Evolutionary conservation across 2,113 vertebrate species (phyloP).

Genomic region (Shinisaurus crocodilurus): DNA sequence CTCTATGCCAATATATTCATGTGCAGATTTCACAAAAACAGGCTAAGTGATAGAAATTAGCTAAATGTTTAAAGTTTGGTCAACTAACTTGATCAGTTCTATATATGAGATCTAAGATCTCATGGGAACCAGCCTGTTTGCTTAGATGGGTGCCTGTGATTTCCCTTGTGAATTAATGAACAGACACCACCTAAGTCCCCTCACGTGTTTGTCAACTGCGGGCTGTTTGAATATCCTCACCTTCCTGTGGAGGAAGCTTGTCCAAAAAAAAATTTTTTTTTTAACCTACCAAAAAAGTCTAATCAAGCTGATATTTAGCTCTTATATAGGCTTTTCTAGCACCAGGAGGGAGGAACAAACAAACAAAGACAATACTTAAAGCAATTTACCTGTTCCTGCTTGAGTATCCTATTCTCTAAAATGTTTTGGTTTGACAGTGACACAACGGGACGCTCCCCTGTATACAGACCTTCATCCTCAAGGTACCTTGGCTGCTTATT

Average conservation of each 20-base stretch:
- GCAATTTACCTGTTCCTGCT: slow-evolving; percentile 81
- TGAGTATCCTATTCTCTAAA: slow-evolving; percentile 91
- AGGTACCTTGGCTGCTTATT: slow-evolving; percentile 89
- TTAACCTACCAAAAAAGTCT: slow-evolving; percentile 9
- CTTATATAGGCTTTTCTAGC: not conserved
- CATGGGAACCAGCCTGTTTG: not conserved
- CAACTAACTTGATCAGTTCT: not conserved
- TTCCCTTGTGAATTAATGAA: not conserved
- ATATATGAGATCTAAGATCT: not conserved
- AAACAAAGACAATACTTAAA: not conserved
- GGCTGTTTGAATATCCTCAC: too few species aligned
- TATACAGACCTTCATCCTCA: slow-evolving; percentile 97
- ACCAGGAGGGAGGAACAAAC: not conserved
- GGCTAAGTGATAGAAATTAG: not conserved
- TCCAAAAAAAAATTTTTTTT: too few species aligned
- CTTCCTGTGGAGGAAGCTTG: too few species aligned
- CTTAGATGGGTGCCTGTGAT: not conserved
- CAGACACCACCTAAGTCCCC: not conserved
- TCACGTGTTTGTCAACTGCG: too few species aligned
- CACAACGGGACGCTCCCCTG: slow-evolving; percentile 85
- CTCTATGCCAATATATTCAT: too few species aligned
- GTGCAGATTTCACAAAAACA: not conserved
- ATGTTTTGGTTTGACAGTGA: slow-evolving; percentile 86
- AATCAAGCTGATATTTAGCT: not conserved
- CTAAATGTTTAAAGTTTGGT: not conserved